Percentiles rank a stretch among this genome's conserved stretches.
These are phyloP conservation scores for Cynocephalus volans DNA, from an alignment of 2,113 vertebrate species.

Conservation along the genomic window DNA sequence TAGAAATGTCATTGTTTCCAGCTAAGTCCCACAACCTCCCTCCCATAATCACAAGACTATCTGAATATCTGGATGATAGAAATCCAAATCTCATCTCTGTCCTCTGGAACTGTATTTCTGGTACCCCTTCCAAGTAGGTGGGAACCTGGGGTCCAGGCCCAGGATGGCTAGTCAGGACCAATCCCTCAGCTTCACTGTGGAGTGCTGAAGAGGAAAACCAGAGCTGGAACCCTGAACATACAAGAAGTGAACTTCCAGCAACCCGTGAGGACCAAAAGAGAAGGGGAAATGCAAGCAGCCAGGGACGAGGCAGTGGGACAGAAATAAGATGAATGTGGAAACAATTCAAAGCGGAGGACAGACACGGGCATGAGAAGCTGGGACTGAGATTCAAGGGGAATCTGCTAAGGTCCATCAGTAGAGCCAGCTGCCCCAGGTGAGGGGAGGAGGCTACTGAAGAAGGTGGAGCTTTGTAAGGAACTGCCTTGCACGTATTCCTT, in stretches of 20 bases:
- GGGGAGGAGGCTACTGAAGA: neutral
- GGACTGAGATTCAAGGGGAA: neutral
- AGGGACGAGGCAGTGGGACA: neutral
- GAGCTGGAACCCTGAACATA: neutral
- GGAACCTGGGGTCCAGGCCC: neutral
- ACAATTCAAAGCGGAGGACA: neutral
- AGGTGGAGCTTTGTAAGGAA: neutral
- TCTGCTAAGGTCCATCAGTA: neutral
- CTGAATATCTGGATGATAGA: neutral
- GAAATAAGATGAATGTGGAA: neutral
- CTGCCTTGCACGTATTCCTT: no score
- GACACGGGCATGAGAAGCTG: neutral
- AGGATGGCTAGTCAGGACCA: neutral
- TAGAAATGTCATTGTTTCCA: neutral
- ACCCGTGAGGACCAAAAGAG: accelerated
- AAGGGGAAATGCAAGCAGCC: neutral
- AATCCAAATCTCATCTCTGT: neutral
- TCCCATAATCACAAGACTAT: neutral
- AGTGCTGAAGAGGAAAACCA: neutral
- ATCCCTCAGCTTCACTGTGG: neutral
- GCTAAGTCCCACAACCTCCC: neutral
- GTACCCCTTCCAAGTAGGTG: neutral
- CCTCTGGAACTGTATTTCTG: neutral
- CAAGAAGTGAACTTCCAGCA: no score
- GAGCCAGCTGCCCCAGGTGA: no score